These are phyloP conservation scores for Harpagus bidentatus DNA, from an alignment of 2,113 vertebrate genomes.

Conservation along the genomic window DNA sequence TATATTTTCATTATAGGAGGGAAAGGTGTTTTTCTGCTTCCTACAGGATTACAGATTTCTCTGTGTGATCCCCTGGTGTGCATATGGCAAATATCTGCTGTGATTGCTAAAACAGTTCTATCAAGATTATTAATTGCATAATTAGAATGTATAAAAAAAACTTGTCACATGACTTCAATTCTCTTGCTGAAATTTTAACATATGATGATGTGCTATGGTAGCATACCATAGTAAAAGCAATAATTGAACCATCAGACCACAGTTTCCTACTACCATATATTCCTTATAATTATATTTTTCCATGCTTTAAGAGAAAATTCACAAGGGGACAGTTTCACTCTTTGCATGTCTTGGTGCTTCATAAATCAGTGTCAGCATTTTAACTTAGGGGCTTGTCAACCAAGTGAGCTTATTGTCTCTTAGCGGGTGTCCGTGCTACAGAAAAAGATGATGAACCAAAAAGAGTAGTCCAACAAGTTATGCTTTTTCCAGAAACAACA, in stretches of 20 bases:
- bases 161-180: background rate
- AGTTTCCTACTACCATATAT: background rate
- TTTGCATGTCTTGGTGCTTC: background rate
- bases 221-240: background rate
- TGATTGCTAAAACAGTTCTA: constrained; percentile 16
- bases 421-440: background rate
- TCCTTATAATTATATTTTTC: constrained; percentile 38
- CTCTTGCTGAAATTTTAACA: background rate
- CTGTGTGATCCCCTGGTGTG: background rate
- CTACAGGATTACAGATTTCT: background rate
- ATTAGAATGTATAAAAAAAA: constrained; percentile 5
- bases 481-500: background rate
- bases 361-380: constrained; percentile 26
- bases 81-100: background rate
- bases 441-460: background rate
- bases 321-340: background rate
- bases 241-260: constrained; percentile 8
- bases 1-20: background rate
- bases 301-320: constrained; percentile 13
- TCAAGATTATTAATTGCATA: constrained; percentile 2
- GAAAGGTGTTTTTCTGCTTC: constrained; percentile 10
- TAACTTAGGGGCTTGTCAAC: background rate
- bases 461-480: background rate
- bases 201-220: background rate
- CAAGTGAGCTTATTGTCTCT: background rate